phyloP scores from a whole-genome alignment of 2,113 vertebrate genomes.

The Mesembrinibis cayennensis region DNA sequence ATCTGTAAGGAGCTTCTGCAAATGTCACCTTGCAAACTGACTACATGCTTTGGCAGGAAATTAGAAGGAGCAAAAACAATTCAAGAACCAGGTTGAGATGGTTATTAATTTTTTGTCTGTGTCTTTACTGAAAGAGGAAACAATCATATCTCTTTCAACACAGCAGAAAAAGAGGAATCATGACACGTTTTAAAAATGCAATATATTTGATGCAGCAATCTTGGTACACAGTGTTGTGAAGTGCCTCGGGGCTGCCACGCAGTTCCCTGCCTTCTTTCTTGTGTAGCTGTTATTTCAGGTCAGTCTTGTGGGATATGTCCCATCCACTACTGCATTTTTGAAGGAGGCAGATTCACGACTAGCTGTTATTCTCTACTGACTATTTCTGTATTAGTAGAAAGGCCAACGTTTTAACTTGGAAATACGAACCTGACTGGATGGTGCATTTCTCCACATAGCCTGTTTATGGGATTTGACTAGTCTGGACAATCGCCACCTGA shows the following conservation, averaged over 20 bases:
- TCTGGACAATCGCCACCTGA: not conserved
- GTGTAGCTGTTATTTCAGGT: conserved; percentile 23
- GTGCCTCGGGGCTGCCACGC: not conserved
- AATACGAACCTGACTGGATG: not conserved
- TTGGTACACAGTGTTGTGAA: not conserved
- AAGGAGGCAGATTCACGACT: not conserved
- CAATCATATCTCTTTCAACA: conserved; percentile 43
- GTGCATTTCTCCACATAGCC: not conserved
- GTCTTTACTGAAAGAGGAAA: conserved; percentile 9
- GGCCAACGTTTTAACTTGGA: not conserved
- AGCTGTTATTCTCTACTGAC: not conserved
- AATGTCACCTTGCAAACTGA: conserved; percentile 60
- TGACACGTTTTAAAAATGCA: not conserved
- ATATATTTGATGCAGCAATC: not conserved
- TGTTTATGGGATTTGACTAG: not conserved
- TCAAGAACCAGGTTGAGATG: not conserved
- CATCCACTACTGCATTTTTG: not conserved
- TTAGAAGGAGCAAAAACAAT: conserved; percentile 40
- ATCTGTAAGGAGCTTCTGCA: conserved; percentile 22
- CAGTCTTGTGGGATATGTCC: not conserved
- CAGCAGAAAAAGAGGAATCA: not conserved
- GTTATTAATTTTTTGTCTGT: conserved; percentile 45
- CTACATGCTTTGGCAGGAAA: conserved; percentile 22
- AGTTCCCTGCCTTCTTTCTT: not conserved
- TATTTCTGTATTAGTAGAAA: not conserved